Evolutionary conservation across 2,888 invertebrate genomes (phyloP), one percentile per base, ranked within the genome.

Genomic region (Petrolisthes manimaculis): DNA sequence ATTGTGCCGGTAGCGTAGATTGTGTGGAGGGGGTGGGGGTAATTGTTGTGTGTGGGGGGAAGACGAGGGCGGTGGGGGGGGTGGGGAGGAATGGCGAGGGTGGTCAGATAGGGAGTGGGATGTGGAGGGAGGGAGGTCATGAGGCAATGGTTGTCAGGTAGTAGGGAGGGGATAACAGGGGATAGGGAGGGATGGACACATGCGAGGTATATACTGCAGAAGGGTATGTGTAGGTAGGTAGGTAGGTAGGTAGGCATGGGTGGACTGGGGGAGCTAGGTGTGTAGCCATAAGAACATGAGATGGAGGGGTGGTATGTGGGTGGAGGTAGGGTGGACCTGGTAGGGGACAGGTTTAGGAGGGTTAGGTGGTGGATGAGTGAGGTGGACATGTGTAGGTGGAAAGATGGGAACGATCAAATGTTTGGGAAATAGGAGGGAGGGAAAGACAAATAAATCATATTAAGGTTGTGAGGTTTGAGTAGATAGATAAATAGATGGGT

Each of bases 1-100:
- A 71, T 71, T 71, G 71, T 71, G n/a, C 71, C 71, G n/a, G 71
- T 71, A 71, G 71, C 71, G 71, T 71, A n/a, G n/a, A 18, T 71
- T 71, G 71, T 71, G 71, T 12, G 71, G 71, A 5, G 71, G 71
- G 71, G 71, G 61, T 14, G 71, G 71, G 71, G 71, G 9, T 18
- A 71, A 18, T 71, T 12, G 71, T 5, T 5, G 71, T 12, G 8
- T 12, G n/a, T 5, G 71, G 61, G 71, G 71, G 71, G 5, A n/a
- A n/a, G n/a, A 5, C 18, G 71, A 5, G n/a, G n/a, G 71, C 18
- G 71, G 9, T 8, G 5, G 71, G n/a, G 8, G n/a, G 71, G n/a
- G 5, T 5, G n/a, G 71, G 8, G n/a, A n/a, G n/a, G 71, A 12
- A n/a, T 12, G 71, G n/a, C 5, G 71, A 18, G 71, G 71, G 8